Base-by-base conservation (phyloP, 2,888 invertebrate genomes). In the Mesochorus sp. region DNA sequence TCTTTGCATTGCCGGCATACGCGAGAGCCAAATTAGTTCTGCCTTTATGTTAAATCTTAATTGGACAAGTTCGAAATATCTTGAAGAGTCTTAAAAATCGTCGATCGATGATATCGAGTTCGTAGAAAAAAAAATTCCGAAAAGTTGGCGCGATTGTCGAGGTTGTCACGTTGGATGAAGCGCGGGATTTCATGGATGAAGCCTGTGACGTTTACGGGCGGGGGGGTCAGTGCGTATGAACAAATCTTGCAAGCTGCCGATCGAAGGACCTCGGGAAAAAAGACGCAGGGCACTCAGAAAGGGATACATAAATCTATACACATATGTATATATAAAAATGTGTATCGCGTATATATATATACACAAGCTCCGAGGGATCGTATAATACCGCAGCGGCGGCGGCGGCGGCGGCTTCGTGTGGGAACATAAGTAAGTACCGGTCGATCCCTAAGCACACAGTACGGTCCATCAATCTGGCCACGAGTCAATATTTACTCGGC, bases 401-500 rank as follows among this genome's bases (percentile, higher is more conserved):
- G n/a, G n/a, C n/a, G n/a, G n/a, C n/a, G n/a, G n/a, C n/a, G n/a
- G 64, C 75, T 59, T 47, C 81, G 80, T 80, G 81, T 81, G 83
- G 76, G 82, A 82, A 81, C 80, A 83, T 82, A 84, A 84, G 83
- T 83, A 80, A 83, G 83, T 82, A 82, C 82, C 82, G 80, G 79
- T 80, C 67, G 81, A 71, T 77, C 83, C 87, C 86, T 85, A 85
- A 85, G 84, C 82, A 88, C 83, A 88, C 86, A 88, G 55, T 76
- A 85, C 85, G 87, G 89, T 90, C 90, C 90, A 90, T 90, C 90
- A 90, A 90, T 90, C 90, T 86, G 88, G 88, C 37, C 88, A 70
- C 87, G 67, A 88, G 90, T 90, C 87, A 91, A 91, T 91, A 91
- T 91, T 91, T 88, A 89, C 88, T 85, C 76, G 88, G 88, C 74